Conservation (phyloP, 2,888 invertebrate genomes). For the Sarcophaga caerulescens region DNA sequence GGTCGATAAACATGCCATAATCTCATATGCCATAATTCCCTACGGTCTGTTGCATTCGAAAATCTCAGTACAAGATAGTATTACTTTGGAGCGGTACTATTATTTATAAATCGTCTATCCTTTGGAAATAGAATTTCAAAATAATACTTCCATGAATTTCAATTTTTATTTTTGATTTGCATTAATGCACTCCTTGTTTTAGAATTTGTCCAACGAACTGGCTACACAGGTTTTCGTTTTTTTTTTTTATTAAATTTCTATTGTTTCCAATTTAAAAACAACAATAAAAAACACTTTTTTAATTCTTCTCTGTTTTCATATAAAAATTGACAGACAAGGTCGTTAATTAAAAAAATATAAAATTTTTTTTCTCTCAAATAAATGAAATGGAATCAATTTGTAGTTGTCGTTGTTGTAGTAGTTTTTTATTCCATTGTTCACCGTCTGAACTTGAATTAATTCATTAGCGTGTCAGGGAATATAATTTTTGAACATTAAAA, state of each 20-base stretch:
- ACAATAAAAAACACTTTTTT: not conserved
- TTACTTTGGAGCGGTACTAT: too few relatives aligned
- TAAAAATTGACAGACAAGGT: conserved; percentile 40
- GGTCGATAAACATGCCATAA: too few relatives aligned
- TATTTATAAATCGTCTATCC: too few relatives aligned
- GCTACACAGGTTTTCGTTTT: not conserved
- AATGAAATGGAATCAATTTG: not conserved
- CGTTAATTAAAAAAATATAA: not conserved
- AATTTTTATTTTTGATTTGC: not conserved
- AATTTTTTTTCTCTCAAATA: not conserved
- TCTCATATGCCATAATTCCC: too few relatives aligned
- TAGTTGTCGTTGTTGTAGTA: not conserved
- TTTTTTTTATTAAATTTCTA: not conserved
- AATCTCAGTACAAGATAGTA: too few relatives aligned
- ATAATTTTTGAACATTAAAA: conserved; percentile 9
- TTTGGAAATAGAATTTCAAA: too few relatives aligned
- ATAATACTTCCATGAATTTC: not conserved
- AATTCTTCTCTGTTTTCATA: not conserved
- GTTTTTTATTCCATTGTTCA: not conserved
- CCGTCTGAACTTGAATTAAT: conserved; percentile 41
- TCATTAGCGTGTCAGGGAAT: conserved; percentile 31
- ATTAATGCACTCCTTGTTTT: too few relatives aligned
- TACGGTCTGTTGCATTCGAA: too few relatives aligned
- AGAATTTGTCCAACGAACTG: not conserved
- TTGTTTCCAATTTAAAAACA: not conserved